phyloP scores from a whole-genome alignment of 53 echinoderm and acorn worm species.

The Henricia sp. region DNA sequence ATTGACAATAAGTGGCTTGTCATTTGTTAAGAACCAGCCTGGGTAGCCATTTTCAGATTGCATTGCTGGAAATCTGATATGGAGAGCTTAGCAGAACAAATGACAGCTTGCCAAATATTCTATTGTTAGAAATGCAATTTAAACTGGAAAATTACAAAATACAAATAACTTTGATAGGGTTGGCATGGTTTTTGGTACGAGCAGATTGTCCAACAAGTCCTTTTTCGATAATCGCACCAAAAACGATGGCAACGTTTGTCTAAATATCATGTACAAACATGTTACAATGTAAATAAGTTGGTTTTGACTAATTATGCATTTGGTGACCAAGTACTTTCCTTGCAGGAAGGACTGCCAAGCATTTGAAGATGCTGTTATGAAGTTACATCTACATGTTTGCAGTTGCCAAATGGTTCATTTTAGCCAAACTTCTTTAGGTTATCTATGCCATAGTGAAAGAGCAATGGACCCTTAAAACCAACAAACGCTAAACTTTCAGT shows the following conservation, averaged over 20 bases:
- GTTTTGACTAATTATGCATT: background rate
- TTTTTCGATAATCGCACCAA: background rate
- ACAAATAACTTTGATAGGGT: background rate
- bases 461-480: conserved; percentile 21
- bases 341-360: too few relatives aligned
- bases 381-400: too few relatives aligned
- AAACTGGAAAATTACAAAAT: conserved; percentile 1
- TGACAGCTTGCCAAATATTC: background rate
- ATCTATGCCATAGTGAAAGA: conserved; percentile 19
- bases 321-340: background rate
- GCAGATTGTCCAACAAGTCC: background rate
- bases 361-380: too few relatives aligned
- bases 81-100: background rate
- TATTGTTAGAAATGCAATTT: background rate
- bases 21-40: conserved; percentile 1
- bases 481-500: background rate
- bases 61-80: background rate
- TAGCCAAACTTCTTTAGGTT: background rate
- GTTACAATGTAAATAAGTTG: background rate
- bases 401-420: too few relatives aligned
- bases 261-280: background rate
- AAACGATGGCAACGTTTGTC: conserved; percentile 2
- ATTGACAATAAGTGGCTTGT: conserved; percentile 3
- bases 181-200: background rate
- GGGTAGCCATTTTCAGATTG: background rate